Evolutionary conservation across 1,140 invertebrate genomes (phyloP), one percentile per base, ranked within the genome.

Genomic region (Anagrus nilaparvatae): DNA sequence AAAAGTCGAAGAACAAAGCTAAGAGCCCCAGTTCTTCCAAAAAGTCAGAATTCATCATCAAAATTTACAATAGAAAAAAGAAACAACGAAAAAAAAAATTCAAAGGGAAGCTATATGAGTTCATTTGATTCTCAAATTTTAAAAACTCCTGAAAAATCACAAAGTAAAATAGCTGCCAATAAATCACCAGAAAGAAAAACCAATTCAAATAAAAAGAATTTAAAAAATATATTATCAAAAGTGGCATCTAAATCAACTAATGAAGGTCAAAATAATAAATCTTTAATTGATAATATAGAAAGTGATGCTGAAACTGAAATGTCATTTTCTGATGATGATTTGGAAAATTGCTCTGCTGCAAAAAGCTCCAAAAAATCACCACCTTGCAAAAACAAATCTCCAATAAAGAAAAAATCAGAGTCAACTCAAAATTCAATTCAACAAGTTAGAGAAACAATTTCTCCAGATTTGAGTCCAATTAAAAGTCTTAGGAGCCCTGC

Each of bases 1-100:
- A 47, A 35, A 14, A 43, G 35, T 21, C 25, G 45, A 0, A 42
- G 30, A 14, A 21, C 33, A 1, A 43, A 47, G 23, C 25, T 43
- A 7, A 43, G 45, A 19, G 20, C 29, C 21, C 30, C 40, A 18
- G 12, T 38, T 8, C 14, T 21, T 6, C 38, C 44, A 16, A 38
- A 17, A 14, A 3, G 27, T 29, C 18, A 43, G 20, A 21, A 7
- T n/a, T 7, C 40, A 34, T 2, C 12, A 19, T 20, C 18, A 17
- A 47, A 34, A 19, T 10, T 19, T 35, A 20, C 14, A 27, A 5
- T 9, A 29, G 29, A 35, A 5, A n/a, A n/a, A n/a, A 38, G 7
- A 24, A 25, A 14, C 12, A 30, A 8, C 6, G 29, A n/a, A n/a
- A n/a, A n/a, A n/a, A n/a, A n/a, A n/a, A n/a, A n/a, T n/a, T n/a